These are phyloP conservation scores for Sula dactylatra DNA, from an alignment of 2,113 vertebrate species.

Conservation along the genomic window DNA sequence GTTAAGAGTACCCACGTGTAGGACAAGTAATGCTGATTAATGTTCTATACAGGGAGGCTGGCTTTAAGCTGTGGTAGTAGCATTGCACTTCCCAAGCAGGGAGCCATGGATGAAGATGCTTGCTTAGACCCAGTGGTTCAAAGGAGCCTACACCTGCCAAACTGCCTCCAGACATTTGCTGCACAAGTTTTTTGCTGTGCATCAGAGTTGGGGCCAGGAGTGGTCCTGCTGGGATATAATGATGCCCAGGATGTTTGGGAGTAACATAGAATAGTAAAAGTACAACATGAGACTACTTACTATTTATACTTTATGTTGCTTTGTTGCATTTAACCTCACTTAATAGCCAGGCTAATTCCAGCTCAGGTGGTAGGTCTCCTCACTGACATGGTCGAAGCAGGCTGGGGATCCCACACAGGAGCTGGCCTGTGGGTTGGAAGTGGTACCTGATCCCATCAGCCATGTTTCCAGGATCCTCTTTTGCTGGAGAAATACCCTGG, in stretches of 20 bases:
- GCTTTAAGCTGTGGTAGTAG: background rate
- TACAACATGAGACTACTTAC: background rate
- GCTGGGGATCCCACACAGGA: background rate
- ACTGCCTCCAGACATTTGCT: background rate
- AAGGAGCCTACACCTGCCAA: background rate
- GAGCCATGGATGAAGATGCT: background rate
- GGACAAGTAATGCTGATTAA: background rate
- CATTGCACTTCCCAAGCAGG: background rate
- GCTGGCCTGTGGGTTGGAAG: background rate
- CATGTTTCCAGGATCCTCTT: background rate
- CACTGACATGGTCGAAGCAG: background rate
- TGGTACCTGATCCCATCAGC: background rate
- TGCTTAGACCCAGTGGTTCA: background rate
- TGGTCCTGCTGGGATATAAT: background rate
- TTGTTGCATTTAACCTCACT: background rate
- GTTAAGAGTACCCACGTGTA: background rate
- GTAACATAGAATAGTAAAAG: background rate
- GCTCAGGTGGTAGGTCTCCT: background rate
- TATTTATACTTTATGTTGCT: background rate
- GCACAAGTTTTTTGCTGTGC: background rate
- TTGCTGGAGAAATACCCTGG: background rate
- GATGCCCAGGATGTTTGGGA: background rate
- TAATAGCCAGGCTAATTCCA: background rate
- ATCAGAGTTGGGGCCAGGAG: accelerated
- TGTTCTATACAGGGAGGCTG: background rate